Conservation (phyloP, 2,113 vertebrate species). For the Cavia porcellus region DNA sequence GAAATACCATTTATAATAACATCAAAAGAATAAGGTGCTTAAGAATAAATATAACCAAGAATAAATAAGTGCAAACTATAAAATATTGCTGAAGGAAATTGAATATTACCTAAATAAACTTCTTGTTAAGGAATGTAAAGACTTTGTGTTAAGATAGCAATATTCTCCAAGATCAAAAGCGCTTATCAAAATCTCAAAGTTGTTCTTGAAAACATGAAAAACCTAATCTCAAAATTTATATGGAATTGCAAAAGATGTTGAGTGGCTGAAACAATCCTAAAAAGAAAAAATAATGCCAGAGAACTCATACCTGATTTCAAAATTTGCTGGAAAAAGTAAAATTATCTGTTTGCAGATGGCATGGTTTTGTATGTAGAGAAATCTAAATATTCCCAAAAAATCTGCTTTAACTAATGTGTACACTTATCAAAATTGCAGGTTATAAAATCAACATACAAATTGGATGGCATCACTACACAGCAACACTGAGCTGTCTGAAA, state of each 20-base stretch:
- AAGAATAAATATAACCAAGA: not conserved
- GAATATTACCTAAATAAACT: not conserved
- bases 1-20: not conserved
- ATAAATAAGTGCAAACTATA: not conserved
- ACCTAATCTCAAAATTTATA: not conserved
- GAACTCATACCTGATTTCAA: not conserved
- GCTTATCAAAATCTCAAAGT: not conserved
- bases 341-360: not conserved
- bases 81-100: not conserved
- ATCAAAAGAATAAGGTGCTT: not conserved
- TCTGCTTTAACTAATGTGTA: not conserved
- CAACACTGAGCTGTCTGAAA: not conserved
- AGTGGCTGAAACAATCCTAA: not conserved
- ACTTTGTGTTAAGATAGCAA: not conserved
- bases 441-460: not conserved
- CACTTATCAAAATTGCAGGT: not conserved
- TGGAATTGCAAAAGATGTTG: not conserved
- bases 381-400: not conserved
- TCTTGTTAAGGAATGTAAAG: not conserved
- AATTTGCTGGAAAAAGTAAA: not conserved
- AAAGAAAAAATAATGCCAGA: not conserved
- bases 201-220: not conserved
- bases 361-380: not conserved
- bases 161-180: not conserved
- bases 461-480: not conserved